phyloP scores from a whole-genome alignment of 2,797 vertebrate genomes.

The Tolypeutes matacus region DNA sequence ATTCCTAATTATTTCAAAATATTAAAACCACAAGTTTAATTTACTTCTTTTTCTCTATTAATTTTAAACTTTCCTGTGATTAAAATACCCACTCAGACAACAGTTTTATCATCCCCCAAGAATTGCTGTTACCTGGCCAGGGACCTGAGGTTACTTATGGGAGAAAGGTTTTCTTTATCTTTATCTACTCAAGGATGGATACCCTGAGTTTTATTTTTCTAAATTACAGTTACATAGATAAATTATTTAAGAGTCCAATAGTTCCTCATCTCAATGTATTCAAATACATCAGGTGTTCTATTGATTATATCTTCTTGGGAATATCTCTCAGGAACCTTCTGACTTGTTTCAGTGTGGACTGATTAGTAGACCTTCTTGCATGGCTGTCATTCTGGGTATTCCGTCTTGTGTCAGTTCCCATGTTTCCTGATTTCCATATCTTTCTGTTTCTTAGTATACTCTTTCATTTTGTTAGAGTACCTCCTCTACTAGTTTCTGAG shows the following conservation, averaged over 20 bases:
- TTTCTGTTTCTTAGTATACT: no score
- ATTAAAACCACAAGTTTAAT: background rate
- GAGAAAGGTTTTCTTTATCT: constrained; percentile 9
- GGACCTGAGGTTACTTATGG: background rate
- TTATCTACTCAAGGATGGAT: background rate
- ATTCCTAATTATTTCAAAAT: background rate
- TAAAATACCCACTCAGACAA: background rate
- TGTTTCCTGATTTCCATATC: background rate
- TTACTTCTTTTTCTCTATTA: background rate
- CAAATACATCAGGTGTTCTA: background rate
- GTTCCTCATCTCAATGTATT: background rate
- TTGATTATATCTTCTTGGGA: background rate
- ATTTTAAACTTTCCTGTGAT: background rate
- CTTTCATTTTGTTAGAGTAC: background rate
- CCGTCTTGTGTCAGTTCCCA: background rate
- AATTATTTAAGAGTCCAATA: background rate
- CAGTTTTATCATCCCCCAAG: background rate
- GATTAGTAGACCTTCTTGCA: background rate
- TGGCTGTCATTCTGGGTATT: background rate
- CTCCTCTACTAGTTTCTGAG: background rate
- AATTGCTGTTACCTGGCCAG: background rate
- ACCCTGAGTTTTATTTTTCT: constrained; percentile 40
- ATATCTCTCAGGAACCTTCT: background rate
- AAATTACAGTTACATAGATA: background rate
- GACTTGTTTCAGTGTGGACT: background rate